Evolutionary conservation across 2,888 invertebrate species (phyloP).

Genomic region (Callyntrura sp.): DNA sequence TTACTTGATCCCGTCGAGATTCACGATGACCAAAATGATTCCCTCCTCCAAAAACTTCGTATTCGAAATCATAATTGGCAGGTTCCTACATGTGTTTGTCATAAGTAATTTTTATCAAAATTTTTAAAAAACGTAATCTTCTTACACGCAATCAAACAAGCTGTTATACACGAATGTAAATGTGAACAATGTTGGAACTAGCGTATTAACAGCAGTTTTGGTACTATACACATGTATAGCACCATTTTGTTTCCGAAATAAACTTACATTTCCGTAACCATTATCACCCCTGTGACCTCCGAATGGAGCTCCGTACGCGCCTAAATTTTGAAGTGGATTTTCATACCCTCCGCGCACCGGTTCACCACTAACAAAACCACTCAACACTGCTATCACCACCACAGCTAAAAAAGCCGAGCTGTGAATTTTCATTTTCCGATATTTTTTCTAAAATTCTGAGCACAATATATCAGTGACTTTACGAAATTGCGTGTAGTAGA

Average conservation of each 20-base stretch:
- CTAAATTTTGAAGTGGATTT: constrained; percentile 51
- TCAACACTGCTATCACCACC: not conserved
- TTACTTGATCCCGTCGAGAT: constrained; percentile 68
- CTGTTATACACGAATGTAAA: not conserved
- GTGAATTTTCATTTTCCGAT: constrained; percentile 14
- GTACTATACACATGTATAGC: not conserved
- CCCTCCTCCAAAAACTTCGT: constrained; percentile 81
- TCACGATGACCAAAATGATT: constrained; percentile 80
- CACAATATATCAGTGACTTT: no score
- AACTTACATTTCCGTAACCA: constrained; percentile 63
- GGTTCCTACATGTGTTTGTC: constrained; percentile 72
- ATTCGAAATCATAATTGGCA: constrained; percentile 82
- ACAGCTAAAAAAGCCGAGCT: not conserved
- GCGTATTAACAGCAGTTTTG: no score
- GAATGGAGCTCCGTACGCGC: constrained; percentile 40
- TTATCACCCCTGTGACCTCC: constrained; percentile 19
- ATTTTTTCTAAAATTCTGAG: no score
- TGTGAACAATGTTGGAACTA: no score
- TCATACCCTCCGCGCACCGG: constrained; percentile 52
- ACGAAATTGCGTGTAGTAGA: no score
- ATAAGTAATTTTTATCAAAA: constrained; percentile 9
- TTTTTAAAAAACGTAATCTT: no score
- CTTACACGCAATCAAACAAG: not conserved
- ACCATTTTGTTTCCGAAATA: not conserved
- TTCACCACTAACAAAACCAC: constrained; percentile 16